Evolutionary conservation across 2,113 vertebrate species (phyloP).

Genomic region (Microcebus murinus): DNA sequence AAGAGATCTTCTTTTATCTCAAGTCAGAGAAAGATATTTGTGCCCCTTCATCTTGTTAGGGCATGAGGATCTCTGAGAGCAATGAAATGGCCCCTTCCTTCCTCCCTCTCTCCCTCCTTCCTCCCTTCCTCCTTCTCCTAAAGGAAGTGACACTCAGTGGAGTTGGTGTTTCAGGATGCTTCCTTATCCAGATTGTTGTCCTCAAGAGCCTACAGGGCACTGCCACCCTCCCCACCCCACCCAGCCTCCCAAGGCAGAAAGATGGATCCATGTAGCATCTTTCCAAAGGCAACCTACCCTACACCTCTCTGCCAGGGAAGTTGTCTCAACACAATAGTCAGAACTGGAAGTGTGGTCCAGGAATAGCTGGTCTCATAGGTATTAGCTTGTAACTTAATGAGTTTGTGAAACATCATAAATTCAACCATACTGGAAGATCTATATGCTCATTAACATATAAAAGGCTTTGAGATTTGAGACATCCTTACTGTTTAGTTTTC

Average conservation of each 20-base stretch:
- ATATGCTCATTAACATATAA: background rate
- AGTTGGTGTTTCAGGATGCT: background rate
- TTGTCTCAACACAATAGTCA: background rate
- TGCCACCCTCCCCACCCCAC: background rate
- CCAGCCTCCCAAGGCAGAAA: background rate
- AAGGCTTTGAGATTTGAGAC: slow-evolving; percentile 39
- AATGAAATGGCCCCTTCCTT: background rate
- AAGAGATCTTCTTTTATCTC: background rate
- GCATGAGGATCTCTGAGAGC: too few relatives aligned
- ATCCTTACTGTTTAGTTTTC: background rate
- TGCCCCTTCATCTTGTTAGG: background rate
- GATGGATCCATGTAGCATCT: background rate
- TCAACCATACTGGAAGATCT: background rate
- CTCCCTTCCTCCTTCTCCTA: background rate
- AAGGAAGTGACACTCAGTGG: too few relatives aligned
- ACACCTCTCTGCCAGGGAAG: background rate
- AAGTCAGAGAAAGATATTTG: background rate
- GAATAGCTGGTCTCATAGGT: background rate
- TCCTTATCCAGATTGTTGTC: background rate
- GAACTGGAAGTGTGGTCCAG: background rate
- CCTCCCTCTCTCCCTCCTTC: background rate
- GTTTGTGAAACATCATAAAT: slow-evolving; percentile 25
- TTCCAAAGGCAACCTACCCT: background rate
- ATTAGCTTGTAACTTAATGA: slow-evolving; percentile 20
- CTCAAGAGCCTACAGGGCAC: background rate